Evolutionary conservation across 2,113 vertebrate genomes (phyloP).

Genomic region (Callipepla squamata): DNA sequence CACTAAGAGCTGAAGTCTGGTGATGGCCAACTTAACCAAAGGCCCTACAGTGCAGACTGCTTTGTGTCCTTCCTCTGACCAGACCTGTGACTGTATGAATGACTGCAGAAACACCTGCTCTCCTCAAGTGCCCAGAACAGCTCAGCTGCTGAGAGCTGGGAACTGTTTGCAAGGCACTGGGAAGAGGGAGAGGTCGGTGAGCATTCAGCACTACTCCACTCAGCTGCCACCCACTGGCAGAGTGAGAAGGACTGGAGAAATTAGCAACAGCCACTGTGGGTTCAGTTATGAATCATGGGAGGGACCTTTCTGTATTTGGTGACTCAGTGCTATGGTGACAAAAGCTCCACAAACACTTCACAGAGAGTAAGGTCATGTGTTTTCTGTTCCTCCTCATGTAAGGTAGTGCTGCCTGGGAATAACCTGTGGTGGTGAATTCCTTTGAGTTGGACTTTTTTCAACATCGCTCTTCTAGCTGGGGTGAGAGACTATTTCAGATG

Average conservation of each 20-base stretch:
- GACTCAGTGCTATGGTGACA: neutral
- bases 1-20: neutral
- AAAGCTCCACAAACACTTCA: constrained; percentile 40
- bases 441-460: neutral
- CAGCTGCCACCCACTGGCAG: neutral
- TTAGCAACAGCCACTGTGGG: neutral
- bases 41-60: neutral
- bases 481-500: neutral
- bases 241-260: neutral
- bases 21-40: neutral
- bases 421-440: neutral
- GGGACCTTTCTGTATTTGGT: constrained; percentile 16
- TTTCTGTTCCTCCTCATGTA: neutral
- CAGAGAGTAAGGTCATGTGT: neutral
- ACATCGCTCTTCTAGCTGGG: neutral
- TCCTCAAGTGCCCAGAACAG: neutral
- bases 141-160: neutral
- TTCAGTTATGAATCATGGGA: neutral
- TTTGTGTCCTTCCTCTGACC: neutral
- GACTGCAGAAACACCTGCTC: neutral
- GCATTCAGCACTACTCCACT: neutral
- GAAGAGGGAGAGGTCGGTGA: neutral
- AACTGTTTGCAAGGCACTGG: neutral
- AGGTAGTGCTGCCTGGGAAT: neutral
- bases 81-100: neutral